Percentiles rank a stretch among this genome's conserved stretches.
phyloP scores from a whole-genome alignment of 2,797 vertebrate species.

The Huso huso region DNA sequence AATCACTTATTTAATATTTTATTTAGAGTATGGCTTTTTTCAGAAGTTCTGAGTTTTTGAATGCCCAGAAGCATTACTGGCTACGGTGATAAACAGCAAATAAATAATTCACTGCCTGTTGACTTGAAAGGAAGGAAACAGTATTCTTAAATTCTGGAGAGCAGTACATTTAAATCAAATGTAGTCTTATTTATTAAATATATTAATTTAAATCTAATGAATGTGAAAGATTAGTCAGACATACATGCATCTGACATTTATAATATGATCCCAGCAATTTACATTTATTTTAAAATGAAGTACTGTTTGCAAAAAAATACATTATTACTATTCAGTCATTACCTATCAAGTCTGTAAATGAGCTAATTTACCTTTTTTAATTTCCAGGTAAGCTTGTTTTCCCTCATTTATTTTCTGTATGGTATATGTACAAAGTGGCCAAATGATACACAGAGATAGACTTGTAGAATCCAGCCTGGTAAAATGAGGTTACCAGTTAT shows the following conservation, averaged over 20 bases:
- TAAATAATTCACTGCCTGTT: slow-evolving; percentile 8
- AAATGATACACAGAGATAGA: too few species aligned
- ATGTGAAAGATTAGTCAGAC: neutral
- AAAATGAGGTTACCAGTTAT: too few species aligned
- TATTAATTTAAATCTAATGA: slow-evolving; percentile 1
- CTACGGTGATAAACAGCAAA: slow-evolving; percentile 1
- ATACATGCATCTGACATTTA: neutral
- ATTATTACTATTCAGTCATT: too few species aligned
- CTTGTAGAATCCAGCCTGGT: too few species aligned
- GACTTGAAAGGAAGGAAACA: neutral
- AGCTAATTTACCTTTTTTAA: too few species aligned
- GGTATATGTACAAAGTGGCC: too few species aligned
- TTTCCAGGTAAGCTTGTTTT: too few species aligned
- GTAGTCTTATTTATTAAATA: neutral
- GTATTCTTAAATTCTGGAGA: neutral
- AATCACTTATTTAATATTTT: neutral
- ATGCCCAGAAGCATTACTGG: neutral
- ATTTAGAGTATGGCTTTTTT: neutral
- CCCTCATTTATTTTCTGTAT: too few species aligned
- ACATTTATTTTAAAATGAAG: too few species aligned
- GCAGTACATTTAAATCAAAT: neutral
- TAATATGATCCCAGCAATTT: neutral
- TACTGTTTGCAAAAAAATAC: too few species aligned
- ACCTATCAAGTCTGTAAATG: too few species aligned
- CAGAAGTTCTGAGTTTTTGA: slow-evolving; percentile 2